Evolutionary conservation across 2,797 vertebrate species (phyloP).

Genomic region (Stomatorhinus walkeri): DNA sequence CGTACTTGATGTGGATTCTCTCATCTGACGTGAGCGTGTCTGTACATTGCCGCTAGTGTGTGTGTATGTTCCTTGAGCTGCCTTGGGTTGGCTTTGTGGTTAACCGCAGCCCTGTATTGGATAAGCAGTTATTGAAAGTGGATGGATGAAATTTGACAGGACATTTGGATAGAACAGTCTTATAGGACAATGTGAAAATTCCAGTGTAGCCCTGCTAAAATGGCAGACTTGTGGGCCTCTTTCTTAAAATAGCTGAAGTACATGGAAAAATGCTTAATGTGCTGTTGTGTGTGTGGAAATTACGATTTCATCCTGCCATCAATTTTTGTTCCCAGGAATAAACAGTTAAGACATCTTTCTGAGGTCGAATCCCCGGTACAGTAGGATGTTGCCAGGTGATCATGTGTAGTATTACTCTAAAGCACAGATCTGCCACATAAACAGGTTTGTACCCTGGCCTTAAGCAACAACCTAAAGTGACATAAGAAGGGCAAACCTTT

Average conservation of each 20-base stretch:
- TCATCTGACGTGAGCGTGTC: neutral
- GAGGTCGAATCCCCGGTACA: neutral
- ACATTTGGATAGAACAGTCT: neutral
- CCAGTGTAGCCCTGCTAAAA: neutral
- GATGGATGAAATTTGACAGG: neutral
- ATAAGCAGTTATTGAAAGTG: neutral
- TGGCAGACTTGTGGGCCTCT: neutral
- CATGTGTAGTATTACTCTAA: neutral
- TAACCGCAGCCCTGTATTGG: neutral
- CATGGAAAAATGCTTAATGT: neutral
- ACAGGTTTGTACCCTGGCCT: neutral
- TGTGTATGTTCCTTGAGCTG: neutral
- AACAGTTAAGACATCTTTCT: neutral
- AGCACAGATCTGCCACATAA: neutral
- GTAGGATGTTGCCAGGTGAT: neutral
- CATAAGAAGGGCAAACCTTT: neutral
- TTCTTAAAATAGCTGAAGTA: neutral
- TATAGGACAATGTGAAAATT: neutral
- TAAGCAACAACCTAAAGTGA: neutral
- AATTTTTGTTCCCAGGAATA: neutral
- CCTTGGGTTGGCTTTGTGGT: neutral
- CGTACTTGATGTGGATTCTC: neutral
- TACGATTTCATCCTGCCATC: neutral
- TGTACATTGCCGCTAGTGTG: neutral
- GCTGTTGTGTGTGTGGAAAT: neutral